A percentile compares a stretch with the other conserved stretches of the same genome.
Conservation (phyloP, 2,113 vertebrate species). For the Hydrolagus affinis region DNA sequence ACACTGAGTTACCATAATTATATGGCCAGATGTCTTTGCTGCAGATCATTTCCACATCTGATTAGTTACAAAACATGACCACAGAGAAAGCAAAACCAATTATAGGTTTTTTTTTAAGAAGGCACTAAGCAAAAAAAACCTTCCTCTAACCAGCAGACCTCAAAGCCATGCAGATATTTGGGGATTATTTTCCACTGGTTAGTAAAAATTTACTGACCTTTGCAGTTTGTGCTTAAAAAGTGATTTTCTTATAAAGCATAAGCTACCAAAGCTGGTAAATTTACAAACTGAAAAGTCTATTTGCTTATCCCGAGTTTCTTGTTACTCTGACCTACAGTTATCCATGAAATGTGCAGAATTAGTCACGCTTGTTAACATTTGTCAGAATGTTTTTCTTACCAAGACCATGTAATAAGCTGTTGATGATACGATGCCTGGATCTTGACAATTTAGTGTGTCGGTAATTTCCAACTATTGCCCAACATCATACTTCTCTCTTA, state of each 20-base stretch:
- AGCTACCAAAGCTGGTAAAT: too few relatives aligned
- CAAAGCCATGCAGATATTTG: neutral
- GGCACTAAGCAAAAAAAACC: conserved; percentile 25
- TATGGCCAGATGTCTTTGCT: conserved; percentile 16
- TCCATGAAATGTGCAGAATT: conserved; percentile 8
- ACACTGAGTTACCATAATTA: conserved; percentile 22
- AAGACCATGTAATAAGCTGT: neutral
- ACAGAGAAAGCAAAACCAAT: conserved; percentile 19
- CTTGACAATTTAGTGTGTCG: neutral
- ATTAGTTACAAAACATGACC: conserved; percentile 11
- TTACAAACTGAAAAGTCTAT: too few relatives aligned
- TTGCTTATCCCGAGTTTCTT: too few relatives aligned
- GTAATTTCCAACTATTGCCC: neutral
- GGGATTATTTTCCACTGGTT: too few relatives aligned
- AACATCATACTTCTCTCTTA: neutral
- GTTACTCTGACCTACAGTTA: neutral
- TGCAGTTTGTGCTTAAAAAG: too few relatives aligned
- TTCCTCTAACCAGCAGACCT: neutral
- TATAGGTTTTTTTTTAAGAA: conserved; percentile 1
- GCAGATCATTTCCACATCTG: neutral
- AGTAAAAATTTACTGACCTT: too few relatives aligned
- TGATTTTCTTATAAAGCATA: too few relatives aligned
- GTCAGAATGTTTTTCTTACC: conserved; percentile 1
- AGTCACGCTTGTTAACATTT: conserved; percentile 4
- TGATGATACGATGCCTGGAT: neutral